A percentile compares a stretch with the other conserved stretches of the same genome.
Evolutionary conservation across 1,140 invertebrate genomes (phyloP).

Genomic region (Cydia fagiglandana): DNA sequence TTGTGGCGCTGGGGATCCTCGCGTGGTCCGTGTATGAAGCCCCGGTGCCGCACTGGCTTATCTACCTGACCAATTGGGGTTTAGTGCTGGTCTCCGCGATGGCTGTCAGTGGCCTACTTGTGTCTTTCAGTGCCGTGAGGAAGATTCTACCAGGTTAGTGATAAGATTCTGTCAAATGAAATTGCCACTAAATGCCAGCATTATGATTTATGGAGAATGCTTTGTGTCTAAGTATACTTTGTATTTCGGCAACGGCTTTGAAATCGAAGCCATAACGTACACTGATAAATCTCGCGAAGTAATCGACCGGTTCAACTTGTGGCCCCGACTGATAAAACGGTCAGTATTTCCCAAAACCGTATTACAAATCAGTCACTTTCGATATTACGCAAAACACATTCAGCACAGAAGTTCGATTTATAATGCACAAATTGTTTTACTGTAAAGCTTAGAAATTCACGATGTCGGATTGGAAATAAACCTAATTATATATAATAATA

Average conservation of each 20-base stretch:
- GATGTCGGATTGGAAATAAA: no score
- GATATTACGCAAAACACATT: background rate
- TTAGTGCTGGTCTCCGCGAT: slow-evolving; percentile 73
- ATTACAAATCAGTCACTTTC: background rate
- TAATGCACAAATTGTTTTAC: no score
- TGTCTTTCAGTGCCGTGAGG: slow-evolving; percentile 50
- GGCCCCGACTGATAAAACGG: background rate
- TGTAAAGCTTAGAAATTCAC: no score
- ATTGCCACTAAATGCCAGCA: no score
- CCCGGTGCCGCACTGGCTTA: slow-evolving; percentile 79
- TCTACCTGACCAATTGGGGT: slow-evolving; percentile 88
- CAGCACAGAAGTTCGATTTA: no score
- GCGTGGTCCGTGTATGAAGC: slow-evolving; percentile 72
- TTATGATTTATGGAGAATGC: no score
- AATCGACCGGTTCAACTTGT: background rate
- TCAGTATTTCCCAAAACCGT: background rate
- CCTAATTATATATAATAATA: no score
- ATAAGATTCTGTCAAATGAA: no score
- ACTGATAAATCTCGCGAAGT: background rate
- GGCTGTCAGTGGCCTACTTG: slow-evolving; percentile 60
- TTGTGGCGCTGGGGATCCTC: slow-evolving; percentile 66
- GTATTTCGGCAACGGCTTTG: background rate
- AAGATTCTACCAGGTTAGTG: slow-evolving; percentile 50
- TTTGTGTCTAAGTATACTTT: background rate
- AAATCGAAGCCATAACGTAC: background rate